Conservation (phyloP, 1,140 invertebrate genomes). For the Hirudo medicinalis region DNA sequence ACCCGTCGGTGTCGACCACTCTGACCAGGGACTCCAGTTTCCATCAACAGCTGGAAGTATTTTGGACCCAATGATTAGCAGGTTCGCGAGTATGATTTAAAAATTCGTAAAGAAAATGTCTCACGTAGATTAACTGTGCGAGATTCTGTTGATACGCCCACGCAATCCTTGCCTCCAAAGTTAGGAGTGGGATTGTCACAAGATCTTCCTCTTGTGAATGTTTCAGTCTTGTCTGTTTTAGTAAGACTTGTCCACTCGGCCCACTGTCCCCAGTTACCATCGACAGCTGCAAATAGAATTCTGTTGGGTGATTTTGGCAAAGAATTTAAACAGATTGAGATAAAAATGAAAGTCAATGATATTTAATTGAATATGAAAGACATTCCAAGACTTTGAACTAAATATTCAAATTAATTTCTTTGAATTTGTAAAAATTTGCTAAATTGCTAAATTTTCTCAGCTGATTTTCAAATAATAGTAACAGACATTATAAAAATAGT, state of each 20-base stretch:
- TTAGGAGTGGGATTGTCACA: slow-evolving; percentile 52
- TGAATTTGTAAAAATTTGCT: too few species aligned
- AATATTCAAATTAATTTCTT: too few species aligned
- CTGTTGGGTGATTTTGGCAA: too few species aligned
- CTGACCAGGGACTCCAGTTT: slow-evolving; percentile 41
- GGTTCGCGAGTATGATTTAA: neutral
- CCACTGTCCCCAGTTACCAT: slow-evolving; percentile 11
- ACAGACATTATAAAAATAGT: too few species aligned
- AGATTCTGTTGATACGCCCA: slow-evolving; percentile 39
- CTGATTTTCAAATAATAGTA: too few species aligned
- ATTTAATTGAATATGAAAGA: neutral
- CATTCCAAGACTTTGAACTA: neutral
- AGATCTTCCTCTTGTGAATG: slow-evolving; percentile 35
- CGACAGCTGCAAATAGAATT: slow-evolving; percentile 1
- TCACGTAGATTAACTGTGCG: neutral
- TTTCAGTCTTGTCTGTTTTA: neutral
- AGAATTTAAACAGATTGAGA: neutral
- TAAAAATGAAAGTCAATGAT: slow-evolving; percentile 1
- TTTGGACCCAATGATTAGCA: neutral
- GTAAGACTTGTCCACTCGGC: slow-evolving; percentile 6
- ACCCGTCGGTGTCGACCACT: slow-evolving; percentile 39
- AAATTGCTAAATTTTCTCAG: too few species aligned
- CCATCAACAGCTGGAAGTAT: slow-evolving; percentile 34
- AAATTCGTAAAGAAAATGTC: neutral
- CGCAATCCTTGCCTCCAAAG: slow-evolving; percentile 51